Evolutionary conservation across 2,888 invertebrate genomes (phyloP).

Genomic region (Latrodectus elegans): DNA sequence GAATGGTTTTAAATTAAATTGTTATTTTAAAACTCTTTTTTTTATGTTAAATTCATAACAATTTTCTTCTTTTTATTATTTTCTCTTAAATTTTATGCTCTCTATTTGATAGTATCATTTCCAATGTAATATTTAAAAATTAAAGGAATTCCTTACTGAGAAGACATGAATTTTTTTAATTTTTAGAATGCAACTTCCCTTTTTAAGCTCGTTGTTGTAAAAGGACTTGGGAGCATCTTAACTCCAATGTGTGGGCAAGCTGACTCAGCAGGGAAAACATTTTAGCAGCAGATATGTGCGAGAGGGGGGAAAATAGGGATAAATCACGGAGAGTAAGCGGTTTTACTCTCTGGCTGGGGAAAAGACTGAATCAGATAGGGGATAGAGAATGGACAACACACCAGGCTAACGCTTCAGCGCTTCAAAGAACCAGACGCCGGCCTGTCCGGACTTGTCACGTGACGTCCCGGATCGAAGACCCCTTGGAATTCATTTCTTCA

Average conservation of each 20-base stretch:
- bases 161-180: no score
- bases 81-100: no score
- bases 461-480: conserved; percentile 50
- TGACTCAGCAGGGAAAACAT: conserved; percentile 53
- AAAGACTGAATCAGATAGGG: background rate
- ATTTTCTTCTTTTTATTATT: no score
- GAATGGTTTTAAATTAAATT: no score
- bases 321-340: conserved; percentile 59
- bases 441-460: conserved; percentile 61
- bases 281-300: conserved; percentile 11
- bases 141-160: no score
- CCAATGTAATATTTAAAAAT: no score
- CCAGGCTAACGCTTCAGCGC: conserved; percentile 34
- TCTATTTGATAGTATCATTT: no score
- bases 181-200: no score
- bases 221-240: no score
- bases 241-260: background rate
- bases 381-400: background rate
- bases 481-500: conserved; percentile 29
- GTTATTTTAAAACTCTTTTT: no score
- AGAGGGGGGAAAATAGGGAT: conserved; percentile 15
- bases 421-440: conserved; percentile 53
- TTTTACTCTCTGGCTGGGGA: conserved; percentile 27
- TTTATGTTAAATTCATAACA: no score
- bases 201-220: no score